A percentile compares a stretch with the other conserved stretches of the same genome.
These are phyloP conservation scores for Balaeniceps rex DNA, from an alignment of 2,113 vertebrate genomes.

Conservation along the genomic window DNA sequence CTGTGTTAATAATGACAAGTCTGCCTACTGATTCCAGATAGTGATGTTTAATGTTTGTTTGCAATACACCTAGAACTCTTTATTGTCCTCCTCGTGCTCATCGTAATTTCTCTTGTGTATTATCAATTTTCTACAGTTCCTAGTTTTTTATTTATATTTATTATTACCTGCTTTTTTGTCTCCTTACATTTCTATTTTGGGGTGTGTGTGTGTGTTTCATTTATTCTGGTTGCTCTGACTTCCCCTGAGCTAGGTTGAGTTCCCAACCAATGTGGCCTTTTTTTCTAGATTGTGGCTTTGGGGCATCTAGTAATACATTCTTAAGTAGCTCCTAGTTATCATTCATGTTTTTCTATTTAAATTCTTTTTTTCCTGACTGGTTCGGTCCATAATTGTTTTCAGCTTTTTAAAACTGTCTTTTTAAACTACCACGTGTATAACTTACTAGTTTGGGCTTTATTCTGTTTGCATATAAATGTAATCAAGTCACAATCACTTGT, in stretches of 20 bases:
- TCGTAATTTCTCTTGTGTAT: background rate
- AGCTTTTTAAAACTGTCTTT: constrained; percentile 14
- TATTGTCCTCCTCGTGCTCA: background rate
- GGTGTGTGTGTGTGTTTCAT: background rate
- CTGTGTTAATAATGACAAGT: background rate
- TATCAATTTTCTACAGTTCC: background rate
- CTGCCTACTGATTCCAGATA: background rate
- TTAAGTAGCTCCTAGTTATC: constrained; percentile 2
- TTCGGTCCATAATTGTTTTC: constrained; percentile 27
- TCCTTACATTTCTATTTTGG: background rate
- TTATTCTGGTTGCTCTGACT: background rate
- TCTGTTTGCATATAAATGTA: background rate
- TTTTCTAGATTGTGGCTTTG: background rate
- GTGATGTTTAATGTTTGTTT: background rate
- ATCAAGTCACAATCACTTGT: constrained; percentile 12
- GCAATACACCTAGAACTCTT: background rate
- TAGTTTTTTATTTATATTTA: background rate
- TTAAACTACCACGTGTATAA: background rate
- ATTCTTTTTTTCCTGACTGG: background rate
- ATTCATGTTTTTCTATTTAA: constrained; percentile 34
- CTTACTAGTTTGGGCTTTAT: background rate
- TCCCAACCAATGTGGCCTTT: background rate
- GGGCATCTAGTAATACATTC: background rate
- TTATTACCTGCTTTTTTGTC: background rate
- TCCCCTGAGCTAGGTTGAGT: background rate